phyloP scores from a whole-genome alignment of 2,888 invertebrate genomes.

The Melanophora roralis region DNA sequence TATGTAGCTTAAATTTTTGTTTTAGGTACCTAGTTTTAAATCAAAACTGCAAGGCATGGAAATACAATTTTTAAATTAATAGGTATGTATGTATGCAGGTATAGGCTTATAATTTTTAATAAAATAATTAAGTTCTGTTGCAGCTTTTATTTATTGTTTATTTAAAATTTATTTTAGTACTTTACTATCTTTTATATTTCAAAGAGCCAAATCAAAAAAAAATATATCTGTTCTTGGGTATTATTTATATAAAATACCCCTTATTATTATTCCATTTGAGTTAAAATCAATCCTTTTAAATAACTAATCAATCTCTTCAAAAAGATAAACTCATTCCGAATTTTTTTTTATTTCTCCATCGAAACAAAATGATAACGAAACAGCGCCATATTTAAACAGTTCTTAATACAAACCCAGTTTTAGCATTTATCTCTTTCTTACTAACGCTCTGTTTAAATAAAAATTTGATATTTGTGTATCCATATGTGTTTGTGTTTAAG shows the following conservation, averaged over 20 bases:
- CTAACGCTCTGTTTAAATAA: background rate
- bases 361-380: conserved; percentile 67
- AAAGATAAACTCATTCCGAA: background rate
- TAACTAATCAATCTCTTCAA: background rate
- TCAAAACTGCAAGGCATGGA: background rate
- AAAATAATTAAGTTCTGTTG: too few relatives aligned
- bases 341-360: conserved; percentile 57
- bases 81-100: too few relatives aligned
- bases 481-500: background rate
- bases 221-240: too few relatives aligned
- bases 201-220: too few relatives aligned
- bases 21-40: too few relatives aligned
- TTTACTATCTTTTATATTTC: too few relatives aligned
- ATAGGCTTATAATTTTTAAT: too few relatives aligned
- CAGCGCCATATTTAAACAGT: conserved; percentile 71
- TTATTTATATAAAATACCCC: background rate
- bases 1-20: too few relatives aligned
- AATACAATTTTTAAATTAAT: background rate
- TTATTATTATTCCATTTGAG: conserved; percentile 28
- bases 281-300: background rate
- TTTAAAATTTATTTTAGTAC: too few relatives aligned
- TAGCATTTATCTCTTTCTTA: background rate
- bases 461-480: background rate
- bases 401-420: background rate
- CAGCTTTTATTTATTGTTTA: too few relatives aligned